These are phyloP conservation scores for Polydrusus pterygomalis DNA, from an alignment of 2,888 invertebrate genomes.

Conservation along the genomic window DNA sequence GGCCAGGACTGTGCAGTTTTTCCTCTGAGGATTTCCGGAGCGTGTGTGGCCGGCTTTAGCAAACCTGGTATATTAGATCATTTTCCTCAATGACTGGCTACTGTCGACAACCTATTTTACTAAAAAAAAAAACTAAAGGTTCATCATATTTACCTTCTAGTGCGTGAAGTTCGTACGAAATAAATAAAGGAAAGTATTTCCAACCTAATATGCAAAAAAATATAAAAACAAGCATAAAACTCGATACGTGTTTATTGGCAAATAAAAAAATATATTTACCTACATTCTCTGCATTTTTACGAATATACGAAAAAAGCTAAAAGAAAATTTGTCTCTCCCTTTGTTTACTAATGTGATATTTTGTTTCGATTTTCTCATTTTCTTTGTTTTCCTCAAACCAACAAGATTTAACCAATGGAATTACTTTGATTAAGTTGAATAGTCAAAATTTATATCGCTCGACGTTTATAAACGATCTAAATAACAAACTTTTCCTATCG, in stretches of 20 bases:
- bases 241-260: neutral
- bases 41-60: no score
- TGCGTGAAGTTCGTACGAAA: no score
- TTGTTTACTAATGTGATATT: conserved; percentile 23
- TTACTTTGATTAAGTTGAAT: conserved; percentile 20
- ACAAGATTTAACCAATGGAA: neutral
- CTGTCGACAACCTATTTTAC: no score
- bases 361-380: conserved; percentile 18
- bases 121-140: no score
- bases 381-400: conserved; percentile 13
- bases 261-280: neutral
- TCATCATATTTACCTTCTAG: no score
- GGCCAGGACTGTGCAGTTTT: no score
- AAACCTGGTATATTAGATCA: no score
- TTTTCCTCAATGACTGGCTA: no score
- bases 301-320: neutral
- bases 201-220: neutral
- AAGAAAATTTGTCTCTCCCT: conserved; percentile 2
- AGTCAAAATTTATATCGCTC: neutral
- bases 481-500: conserved; percentile 1
- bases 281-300: conserved; percentile 18
- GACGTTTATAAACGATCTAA: conserved; percentile 9
- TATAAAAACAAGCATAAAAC: conserved; percentile 5
- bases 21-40: no score
- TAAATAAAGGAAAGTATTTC: neutral